These are phyloP conservation scores for Eutrigla gurnardus DNA, from an alignment of 2,797 vertebrate species.

Conservation along the genomic window DNA sequence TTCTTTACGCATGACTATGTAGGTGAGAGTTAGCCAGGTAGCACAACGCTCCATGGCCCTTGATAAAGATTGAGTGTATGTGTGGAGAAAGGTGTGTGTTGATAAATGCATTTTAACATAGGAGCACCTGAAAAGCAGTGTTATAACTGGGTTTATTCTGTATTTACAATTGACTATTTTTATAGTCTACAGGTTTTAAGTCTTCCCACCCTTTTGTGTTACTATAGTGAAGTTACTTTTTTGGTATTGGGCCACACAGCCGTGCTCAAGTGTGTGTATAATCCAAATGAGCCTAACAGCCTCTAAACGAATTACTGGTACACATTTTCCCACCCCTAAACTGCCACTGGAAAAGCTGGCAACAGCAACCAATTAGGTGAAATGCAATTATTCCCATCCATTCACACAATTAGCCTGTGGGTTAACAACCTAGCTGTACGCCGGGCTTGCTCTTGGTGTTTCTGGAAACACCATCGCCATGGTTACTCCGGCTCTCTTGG, in stretches of 20 bases:
- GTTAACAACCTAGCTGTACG: slow-evolving; percentile 72
- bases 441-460: slow-evolving; percentile 58
- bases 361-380: slow-evolving; percentile 77
- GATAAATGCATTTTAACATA: slow-evolving; percentile 26
- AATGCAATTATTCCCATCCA: slow-evolving; percentile 82
- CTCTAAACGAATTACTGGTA: slow-evolving; percentile 77
- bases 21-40: slow-evolving; percentile 62
- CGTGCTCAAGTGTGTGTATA: slow-evolving; percentile 79
- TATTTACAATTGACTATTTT: slow-evolving; percentile 58
- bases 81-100: slow-evolving; percentile 29
- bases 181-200: slow-evolving; percentile 48
- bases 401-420: slow-evolving; percentile 79
- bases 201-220: slow-evolving; percentile 57
- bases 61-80: slow-evolving; percentile 43
- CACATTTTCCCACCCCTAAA: slow-evolving; percentile 72
- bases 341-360: slow-evolving; percentile 79
- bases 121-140: neutral
- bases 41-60: slow-evolving; percentile 44
- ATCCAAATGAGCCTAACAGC: slow-evolving; percentile 79
- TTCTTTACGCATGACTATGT: slow-evolving; percentile 70
- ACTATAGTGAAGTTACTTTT: slow-evolving; percentile 54
- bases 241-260: slow-evolving; percentile 72
- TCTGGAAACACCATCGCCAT: slow-evolving; percentile 67
- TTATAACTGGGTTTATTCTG: slow-evolving; percentile 47
- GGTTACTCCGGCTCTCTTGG: slow-evolving; percentile 63